Evolutionary conservation across 2,888 invertebrate species (phyloP).

Genomic region (Pterostichus niger): DNA sequence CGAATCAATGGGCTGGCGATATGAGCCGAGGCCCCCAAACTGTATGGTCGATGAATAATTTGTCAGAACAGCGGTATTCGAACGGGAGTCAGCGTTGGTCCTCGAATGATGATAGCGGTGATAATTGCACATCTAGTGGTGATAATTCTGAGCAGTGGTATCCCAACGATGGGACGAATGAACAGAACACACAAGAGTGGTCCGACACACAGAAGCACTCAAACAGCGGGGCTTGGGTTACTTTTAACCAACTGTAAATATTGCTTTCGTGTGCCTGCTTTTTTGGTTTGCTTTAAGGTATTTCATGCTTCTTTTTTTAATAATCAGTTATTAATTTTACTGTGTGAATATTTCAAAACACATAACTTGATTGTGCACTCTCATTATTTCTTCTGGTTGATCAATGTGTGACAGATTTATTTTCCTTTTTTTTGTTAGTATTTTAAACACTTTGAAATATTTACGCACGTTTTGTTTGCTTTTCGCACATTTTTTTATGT

Average conservation of each 20-base stretch:
- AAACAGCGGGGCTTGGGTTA: constrained; percentile 76
- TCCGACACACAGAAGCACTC: constrained; percentile 69
- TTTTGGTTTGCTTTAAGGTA: constrained; percentile 69
- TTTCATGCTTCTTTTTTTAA: constrained; percentile 14
- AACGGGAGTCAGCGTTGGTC: constrained; percentile 36
- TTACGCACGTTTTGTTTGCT: constrained; percentile 32
- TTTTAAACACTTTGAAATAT: constrained; percentile 16
- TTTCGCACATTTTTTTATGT: constrained; percentile 15
- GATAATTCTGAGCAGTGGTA: constrained; percentile 69
- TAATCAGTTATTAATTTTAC: neutral
- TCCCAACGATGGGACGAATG: constrained; percentile 68
- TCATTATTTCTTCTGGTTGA: constrained; percentile 2
- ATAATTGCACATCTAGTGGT: constrained; percentile 34
- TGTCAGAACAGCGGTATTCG: constrained; percentile 19
- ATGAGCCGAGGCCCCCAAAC: constrained; percentile 49
- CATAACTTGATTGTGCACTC: neutral
- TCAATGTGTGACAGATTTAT: neutral
- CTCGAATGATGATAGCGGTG: constrained; percentile 26
- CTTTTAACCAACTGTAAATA: constrained; percentile 78
- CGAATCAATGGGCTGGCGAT: constrained; percentile 58
- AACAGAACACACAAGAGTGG: constrained; percentile 67
- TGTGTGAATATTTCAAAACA: constrained; percentile 19
- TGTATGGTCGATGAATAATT: constrained; percentile 41
- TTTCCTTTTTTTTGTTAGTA: neutral
- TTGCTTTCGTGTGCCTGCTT: constrained; percentile 73